Evolutionary conservation across 1,140 invertebrate species (phyloP), one percentile per base, ranked within the genome.

Genomic region (Aphidius ervi): DNA sequence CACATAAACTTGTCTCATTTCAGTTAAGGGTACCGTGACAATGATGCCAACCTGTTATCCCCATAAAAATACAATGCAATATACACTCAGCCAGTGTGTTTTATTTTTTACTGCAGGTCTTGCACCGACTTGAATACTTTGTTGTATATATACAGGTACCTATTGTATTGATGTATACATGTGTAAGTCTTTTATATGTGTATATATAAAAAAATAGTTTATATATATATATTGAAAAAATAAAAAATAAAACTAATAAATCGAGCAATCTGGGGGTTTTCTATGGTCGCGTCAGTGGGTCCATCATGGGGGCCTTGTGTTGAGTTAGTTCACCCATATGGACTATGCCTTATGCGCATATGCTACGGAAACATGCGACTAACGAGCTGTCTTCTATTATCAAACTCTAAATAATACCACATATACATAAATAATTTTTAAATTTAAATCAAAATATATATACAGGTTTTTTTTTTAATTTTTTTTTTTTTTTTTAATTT

Each of bases 331-430:
- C 71, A 67, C 76, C 75, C 77, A 79, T 80, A 80, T 80, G 78
- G 77, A 79, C 73, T 61, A 75, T 79, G 78, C 77, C 76, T 46
- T 60, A 66, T 61, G 70, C 76, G 75, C 78, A 80, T 80, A 80
- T 80, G 78, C 78, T 78, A 70, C 75, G 67, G 78, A 76, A 78
- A 77, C 70, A 73, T 40, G n/a, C 72, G 72, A 73, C 77, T 78
- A 80, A 80, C 78, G 78, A 80, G 67, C 71, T 74, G 74, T 73
- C 74, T 74, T 37, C 4, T 31, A 31, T 31, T 31, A 31, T 31
- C 23, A 31, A 31, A 31, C 23, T 31, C 23, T 3, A 31, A 31
- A 31, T 31, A 31, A 31, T 31, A 31, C 23, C 23, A 31, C 23
- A 31, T 3, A 31, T 31, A 31, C 16, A 31, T 31, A 31, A 31